phyloP scores from a whole-genome alignment of 1,140 invertebrate species.

The Drosophila elegans region DNA sequence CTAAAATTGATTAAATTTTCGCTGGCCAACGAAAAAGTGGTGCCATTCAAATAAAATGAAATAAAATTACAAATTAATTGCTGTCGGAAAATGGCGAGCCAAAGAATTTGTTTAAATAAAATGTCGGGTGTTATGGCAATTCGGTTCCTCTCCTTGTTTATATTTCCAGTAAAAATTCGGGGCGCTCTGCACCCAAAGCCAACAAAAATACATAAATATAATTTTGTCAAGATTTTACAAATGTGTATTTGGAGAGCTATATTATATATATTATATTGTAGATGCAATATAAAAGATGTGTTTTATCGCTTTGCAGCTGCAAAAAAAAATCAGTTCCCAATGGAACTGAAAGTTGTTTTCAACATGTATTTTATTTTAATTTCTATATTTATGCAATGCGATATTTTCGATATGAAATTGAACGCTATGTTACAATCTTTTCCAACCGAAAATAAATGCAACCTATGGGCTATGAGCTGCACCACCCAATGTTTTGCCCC shows the following conservation, averaged over 20 bases:
- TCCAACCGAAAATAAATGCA: neutral
- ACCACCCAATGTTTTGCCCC: neutral
- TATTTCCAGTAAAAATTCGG: neutral
- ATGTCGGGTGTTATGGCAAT: constrained; percentile 24
- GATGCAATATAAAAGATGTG: too few relatives aligned
- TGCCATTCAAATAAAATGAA: constrained; percentile 26
- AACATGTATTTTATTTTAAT: neutral
- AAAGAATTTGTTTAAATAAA: constrained; percentile 54
- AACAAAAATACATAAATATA: too few relatives aligned
- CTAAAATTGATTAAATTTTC: constrained; percentile 41
- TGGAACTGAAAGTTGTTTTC: neutral
- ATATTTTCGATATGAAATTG: neutral
- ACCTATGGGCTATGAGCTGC: neutral
- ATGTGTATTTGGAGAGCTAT: too few relatives aligned
- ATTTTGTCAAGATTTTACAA: too few relatives aligned
- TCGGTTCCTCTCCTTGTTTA: neutral
- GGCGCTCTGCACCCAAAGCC: too few relatives aligned
- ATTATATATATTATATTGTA: too few relatives aligned
- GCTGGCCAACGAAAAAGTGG: neutral
- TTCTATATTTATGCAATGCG: neutral
- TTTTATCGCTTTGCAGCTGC: too few relatives aligned
- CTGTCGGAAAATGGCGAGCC: constrained; percentile 19
- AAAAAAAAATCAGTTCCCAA: too few relatives aligned
- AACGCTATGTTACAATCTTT: neutral
- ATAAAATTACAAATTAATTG: constrained; percentile 47